These are phyloP conservation scores for Heterocephalus glaber DNA, from an alignment of 2,113 vertebrate genomes.

Conservation along the genomic window DNA sequence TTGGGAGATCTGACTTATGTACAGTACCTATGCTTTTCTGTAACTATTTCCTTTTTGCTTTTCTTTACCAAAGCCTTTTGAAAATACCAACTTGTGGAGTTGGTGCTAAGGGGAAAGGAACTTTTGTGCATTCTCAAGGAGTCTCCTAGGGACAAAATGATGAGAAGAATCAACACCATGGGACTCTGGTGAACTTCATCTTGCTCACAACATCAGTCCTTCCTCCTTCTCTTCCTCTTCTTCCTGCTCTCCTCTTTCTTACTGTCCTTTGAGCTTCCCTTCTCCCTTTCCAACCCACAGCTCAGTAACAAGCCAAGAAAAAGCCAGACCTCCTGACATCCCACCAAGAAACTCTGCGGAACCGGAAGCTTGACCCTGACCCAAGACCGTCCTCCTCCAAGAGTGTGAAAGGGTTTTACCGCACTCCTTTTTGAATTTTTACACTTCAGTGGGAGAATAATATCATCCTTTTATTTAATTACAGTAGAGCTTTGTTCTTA, in stretches of 20 bases:
- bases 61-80: background rate
- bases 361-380: background rate
- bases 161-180: background rate
- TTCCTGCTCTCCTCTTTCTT: background rate
- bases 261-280: background rate
- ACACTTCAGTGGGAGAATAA: background rate
- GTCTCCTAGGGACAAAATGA: background rate
- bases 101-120: background rate
- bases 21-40: background rate
- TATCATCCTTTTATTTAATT: constrained; percentile 39
- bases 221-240: background rate
- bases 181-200: background rate
- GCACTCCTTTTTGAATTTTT: background rate
- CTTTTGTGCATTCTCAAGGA: background rate
- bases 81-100: background rate
- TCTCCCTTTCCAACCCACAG: background rate
- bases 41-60: background rate
- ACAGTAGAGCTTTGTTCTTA: background rate
- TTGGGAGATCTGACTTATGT: background rate
- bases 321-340: background rate
- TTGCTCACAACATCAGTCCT: background rate
- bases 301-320: background rate
- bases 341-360: background rate
- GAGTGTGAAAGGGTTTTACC: accelerated
- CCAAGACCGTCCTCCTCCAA: background rate